Percentiles rank a stretch among this genome's conserved stretches.
Conservation (phyloP, 1,140 invertebrate genomes). For the Drosophila pallidifrons region DNA sequence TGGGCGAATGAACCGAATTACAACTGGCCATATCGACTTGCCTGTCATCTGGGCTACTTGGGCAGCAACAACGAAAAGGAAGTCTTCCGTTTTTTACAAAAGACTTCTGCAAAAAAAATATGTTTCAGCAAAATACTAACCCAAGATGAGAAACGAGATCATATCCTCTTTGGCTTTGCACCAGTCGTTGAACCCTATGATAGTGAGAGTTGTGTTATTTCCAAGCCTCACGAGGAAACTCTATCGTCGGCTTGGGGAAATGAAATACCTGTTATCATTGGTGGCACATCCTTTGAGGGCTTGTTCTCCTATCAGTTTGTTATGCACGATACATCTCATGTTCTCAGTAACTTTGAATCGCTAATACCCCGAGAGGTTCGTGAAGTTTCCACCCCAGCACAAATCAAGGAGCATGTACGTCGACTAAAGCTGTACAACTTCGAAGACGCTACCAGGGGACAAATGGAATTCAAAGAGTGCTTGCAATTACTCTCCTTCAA, state of each 20-base stretch:
- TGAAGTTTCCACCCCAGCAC: constrained; percentile 8
- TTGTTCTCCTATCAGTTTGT: constrained; percentile 62
- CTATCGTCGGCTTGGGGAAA: constrained; percentile 77
- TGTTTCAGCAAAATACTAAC: constrained; percentile 27
- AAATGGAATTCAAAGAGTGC: constrained; percentile 55
- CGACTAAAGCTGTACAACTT: constrained; percentile 56
- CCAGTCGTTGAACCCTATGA: constrained; percentile 84
- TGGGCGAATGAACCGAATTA: constrained; percentile 54
- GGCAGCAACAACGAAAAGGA: constrained; percentile 73
- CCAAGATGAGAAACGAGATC: constrained; percentile 39
- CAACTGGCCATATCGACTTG: constrained; percentile 55
- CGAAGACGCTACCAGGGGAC: constrained; percentile 45
- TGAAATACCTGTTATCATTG: constrained; percentile 82
- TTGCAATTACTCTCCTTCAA: constrained; percentile 66
- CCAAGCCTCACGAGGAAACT: constrained; percentile 63
- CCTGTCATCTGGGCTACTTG: constrained; percentile 63
- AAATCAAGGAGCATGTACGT: constrained; percentile 46
- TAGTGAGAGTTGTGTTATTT: constrained; percentile 65
- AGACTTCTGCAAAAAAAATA: constrained; percentile 28
- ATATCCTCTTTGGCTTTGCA: constrained; percentile 65
- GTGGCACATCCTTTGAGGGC: constrained; percentile 81
- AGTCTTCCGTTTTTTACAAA: constrained; percentile 79
- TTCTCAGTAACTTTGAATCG: constrained; percentile 51
- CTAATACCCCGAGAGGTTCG: constrained; percentile 54
- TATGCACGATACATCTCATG: constrained; percentile 39